A percentile compares a stretch with the other conserved stretches of the same genome.
These are phyloP conservation scores for Nothocercus nigrocapillus DNA, from an alignment of 2,113 vertebrate species.

Conservation along the genomic window DNA sequence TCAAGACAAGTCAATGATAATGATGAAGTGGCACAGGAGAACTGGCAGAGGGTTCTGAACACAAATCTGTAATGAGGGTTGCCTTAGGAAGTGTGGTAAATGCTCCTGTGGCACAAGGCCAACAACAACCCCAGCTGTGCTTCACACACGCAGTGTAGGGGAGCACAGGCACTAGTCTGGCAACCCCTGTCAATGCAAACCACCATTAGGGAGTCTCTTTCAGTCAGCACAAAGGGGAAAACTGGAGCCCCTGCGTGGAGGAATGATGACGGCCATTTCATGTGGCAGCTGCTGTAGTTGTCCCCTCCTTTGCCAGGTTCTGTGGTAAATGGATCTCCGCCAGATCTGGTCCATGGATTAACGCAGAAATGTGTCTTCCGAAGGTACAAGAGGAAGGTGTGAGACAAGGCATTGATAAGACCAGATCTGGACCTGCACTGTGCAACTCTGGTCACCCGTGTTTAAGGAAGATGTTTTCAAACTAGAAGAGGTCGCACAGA, in stretches of 20 bases:
- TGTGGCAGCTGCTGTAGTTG: not conserved
- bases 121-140: not conserved
- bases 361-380: not conserved
- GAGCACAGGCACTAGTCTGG: not conserved
- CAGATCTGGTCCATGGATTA: not conserved
- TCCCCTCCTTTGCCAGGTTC: not conserved
- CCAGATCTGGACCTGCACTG: not conserved
- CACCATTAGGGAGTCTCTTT: not conserved
- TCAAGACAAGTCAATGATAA: not conserved
- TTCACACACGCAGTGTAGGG: fast-evolving
- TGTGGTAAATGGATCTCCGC: not conserved
- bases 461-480: not conserved
- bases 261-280: fast-evolving
- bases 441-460: not conserved
- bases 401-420: not conserved
- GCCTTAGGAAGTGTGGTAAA: not conserved
- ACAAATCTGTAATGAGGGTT: not conserved
- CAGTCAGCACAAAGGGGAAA: not conserved
- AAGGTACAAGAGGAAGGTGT: not conserved
- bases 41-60: not conserved
- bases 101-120: not conserved
- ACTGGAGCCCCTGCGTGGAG: not conserved
- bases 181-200: not conserved
- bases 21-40: not conserved
- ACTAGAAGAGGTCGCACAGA: not conserved